Evolutionary conservation across 2,113 vertebrate genomes (phyloP), one percentile per base, ranked within the genome.

Genomic region (cat (Felis catus)): DNA sequence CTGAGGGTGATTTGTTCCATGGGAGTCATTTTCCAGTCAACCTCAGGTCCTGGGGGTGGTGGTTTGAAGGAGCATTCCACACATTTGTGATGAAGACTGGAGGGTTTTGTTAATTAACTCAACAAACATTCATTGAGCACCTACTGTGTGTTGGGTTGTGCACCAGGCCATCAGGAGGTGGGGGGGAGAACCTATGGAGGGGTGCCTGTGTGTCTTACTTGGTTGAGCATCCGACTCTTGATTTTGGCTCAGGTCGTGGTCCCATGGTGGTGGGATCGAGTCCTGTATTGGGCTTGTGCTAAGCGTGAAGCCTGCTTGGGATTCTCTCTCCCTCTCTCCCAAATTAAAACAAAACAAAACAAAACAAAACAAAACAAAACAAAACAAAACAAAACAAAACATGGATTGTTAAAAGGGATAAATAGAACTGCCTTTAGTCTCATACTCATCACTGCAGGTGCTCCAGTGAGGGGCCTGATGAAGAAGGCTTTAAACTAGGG

Each of bases 1-100:
- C 94, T 85, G 97, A 96, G 91, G 96, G 96, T 92, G 94, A 97
- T 98, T 98, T 97, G 95, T 97, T 97, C 98, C 39, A 21, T 91
- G 85, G 48, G 71, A 97, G 94, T 96, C 94, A 97, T 98, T 97
- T 96, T 98, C 98, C 96, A 89, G 82, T 97, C 98, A 96, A 63
- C 94, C 16, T 0, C 79, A 86, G 86, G 70, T 97, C 85, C 95
- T 39, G 90, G 96, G 95, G 89, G 78, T 91, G 96, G 96, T 73
- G 48, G 74, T 96, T 96, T 95, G 89, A 63, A 92, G 85, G 97
- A 84, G 85, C 78, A 92, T 97, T 79, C 39, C 14, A 81, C 83
- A 92, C 10, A 29, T 92, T 92, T 93, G 96, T 82, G 80, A 82
- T 96, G 93, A 76, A 96, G 95, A n/a, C 68, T 61, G 58, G 93